Percentiles rank a stretch among this genome's conserved stretches.
These are phyloP conservation scores for Forbesichthys papilliferus DNA, from an alignment of 2,113 vertebrate genomes.

Conservation along the genomic window DNA sequence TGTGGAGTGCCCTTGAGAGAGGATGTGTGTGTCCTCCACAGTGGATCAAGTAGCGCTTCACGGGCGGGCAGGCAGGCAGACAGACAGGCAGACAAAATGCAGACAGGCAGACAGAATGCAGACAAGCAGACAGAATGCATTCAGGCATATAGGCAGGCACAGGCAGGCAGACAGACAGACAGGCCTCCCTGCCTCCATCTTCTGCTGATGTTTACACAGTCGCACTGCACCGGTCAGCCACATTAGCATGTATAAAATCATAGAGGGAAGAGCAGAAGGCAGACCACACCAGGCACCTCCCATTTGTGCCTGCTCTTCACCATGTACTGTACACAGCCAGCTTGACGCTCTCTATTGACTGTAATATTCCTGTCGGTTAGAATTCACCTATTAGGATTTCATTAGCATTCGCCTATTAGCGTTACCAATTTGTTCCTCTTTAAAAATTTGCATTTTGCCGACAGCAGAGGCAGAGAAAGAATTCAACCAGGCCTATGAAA, in stretches of 20 bases:
- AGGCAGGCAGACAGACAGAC: conserved; percentile 32
- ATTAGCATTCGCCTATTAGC: too few species aligned
- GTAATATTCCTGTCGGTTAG: too few species aligned
- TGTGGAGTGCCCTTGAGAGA: conserved; percentile 55
- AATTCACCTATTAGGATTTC: too few species aligned
- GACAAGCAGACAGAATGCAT: conserved; percentile 38
- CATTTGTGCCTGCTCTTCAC: background rate
- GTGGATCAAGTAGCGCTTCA: conserved; percentile 61
- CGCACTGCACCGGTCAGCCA: conserved; percentile 59
- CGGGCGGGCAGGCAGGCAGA: conserved; percentile 40
- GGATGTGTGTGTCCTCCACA: conserved; percentile 55
- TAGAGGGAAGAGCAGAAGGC: conserved; percentile 9
- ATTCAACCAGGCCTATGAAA: too few species aligned
- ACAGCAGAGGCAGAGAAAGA: too few species aligned
- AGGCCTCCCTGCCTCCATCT: conserved; percentile 23
- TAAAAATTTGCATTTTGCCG: too few species aligned
- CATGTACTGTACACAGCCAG: too few species aligned
- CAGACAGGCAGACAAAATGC: conserved; percentile 33
- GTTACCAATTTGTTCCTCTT: too few species aligned
- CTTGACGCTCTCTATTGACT: too few species aligned
- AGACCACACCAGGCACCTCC: conserved; percentile 3
- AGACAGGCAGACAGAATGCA: conserved; percentile 24
- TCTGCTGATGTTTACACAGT: conserved; percentile 52
- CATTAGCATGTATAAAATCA: conserved; percentile 46
- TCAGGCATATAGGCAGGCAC: conserved; percentile 43